A percentile compares a stretch with the other conserved stretches of the same genome.
These are phyloP conservation scores for Maccullochella peelii DNA, from an alignment of 2,113 vertebrate species.

Conservation along the genomic window DNA sequence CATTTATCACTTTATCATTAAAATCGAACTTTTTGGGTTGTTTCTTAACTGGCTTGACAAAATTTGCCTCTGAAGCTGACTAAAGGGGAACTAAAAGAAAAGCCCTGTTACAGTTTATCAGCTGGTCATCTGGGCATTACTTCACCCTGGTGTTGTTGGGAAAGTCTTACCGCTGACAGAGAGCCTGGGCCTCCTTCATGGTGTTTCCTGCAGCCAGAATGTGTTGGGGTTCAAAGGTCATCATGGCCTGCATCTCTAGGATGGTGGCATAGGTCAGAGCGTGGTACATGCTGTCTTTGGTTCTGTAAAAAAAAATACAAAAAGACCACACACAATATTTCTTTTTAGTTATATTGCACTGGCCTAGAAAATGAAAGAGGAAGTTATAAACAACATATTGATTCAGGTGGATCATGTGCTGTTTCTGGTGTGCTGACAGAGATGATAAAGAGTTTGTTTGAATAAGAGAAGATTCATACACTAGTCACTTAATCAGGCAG, in stretches of 20 bases:
- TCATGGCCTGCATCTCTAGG: slow-evolving; percentile 98
- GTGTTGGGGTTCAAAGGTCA: slow-evolving; percentile 97
- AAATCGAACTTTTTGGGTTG: background rate
- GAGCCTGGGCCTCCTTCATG: slow-evolving; percentile 95
- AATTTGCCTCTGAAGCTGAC: background rate
- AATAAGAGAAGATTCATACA: background rate
- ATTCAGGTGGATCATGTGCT: background rate
- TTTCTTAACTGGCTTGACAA: background rate
- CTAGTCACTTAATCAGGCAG: background rate
- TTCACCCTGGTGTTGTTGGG: background rate
- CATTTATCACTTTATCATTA: background rate
- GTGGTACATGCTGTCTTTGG: slow-evolving; percentile 98
- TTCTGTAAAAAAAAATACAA: slow-evolving; percentile 82
- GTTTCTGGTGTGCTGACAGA: background rate
- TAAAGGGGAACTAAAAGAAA: slow-evolving; percentile 14
- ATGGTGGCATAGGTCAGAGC: slow-evolving; percentile 96
- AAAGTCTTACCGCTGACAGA: slow-evolving; percentile 90
- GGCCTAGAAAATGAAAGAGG: background rate
- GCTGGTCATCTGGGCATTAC: background rate
- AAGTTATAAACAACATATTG: background rate
- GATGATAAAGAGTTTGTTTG: background rate
- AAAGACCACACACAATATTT: slow-evolving; percentile 23
- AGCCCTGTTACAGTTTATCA: background rate
- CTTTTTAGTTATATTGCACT: slow-evolving; percentile 1
- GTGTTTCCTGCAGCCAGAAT: slow-evolving; percentile 92